These are phyloP conservation scores for Gambusia affinis DNA, from an alignment of 2,113 vertebrate genomes.

Conservation along the genomic window DNA sequence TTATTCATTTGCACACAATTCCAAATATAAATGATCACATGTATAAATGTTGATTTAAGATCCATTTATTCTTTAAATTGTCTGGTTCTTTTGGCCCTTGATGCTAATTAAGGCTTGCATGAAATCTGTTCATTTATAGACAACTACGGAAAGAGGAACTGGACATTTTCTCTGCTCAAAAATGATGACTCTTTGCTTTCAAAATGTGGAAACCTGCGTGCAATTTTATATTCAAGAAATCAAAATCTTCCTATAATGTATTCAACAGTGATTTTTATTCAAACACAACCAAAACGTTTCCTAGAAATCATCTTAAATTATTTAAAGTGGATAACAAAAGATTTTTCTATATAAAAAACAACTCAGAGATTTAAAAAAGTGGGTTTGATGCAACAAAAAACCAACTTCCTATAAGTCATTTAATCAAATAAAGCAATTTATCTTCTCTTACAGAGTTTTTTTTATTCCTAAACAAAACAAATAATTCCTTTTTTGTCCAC, in stretches of 20 bases:
- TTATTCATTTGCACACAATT: not conserved
- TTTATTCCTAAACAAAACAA: not conserved
- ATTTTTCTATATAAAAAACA: not conserved
- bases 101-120: constrained; percentile 74
- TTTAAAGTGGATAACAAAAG: not conserved
- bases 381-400: not conserved
- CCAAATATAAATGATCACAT: not conserved
- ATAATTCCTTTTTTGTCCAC: not conserved
- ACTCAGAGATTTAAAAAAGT: no score
- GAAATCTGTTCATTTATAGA: constrained; percentile 50
- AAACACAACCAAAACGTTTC: not conserved
- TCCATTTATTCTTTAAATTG: not conserved
- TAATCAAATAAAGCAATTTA: not conserved
- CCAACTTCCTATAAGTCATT: not conserved
- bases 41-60: not conserved
- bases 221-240: not conserved
- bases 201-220: not conserved
- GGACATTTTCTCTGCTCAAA: constrained; percentile 23
- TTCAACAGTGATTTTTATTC: no score
- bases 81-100: not conserved
- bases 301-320: not conserved
- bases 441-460: not conserved
- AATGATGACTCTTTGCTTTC: not conserved
- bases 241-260: not conserved
- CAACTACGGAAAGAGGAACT: constrained; percentile 11